A percentile compares a stretch with the other conserved stretches of the same genome.
phyloP scores from a whole-genome alignment of 2,113 vertebrate species.

The Oreocharis arfaki region DNA sequence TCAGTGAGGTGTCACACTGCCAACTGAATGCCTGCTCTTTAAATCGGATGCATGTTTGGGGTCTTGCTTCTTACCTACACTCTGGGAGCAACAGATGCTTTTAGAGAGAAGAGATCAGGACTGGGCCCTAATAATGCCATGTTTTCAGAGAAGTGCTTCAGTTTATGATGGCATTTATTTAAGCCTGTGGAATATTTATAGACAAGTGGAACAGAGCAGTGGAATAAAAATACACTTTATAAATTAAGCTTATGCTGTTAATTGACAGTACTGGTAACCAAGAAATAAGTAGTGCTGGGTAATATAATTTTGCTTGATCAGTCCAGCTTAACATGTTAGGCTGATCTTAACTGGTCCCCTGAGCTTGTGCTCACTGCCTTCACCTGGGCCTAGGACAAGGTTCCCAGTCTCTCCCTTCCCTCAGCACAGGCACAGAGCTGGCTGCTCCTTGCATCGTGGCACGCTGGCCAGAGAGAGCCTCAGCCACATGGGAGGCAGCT shows the following conservation, averaged over 20 bases:
- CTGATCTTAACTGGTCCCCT: not conserved
- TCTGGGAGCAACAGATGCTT: not conserved
- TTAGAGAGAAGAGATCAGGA: not conserved
- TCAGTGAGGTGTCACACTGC: not conserved
- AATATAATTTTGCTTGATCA: not conserved
- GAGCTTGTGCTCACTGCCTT: not conserved
- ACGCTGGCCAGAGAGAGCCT: not conserved
- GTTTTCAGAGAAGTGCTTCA: not conserved
- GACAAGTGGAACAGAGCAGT: not conserved
- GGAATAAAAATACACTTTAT: not conserved
- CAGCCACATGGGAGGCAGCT: fast-evolving
- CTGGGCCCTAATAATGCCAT: not conserved
- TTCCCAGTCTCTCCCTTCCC: not conserved
- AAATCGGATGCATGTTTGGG: not conserved
- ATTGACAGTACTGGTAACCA: not conserved
- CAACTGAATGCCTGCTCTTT: not conserved
- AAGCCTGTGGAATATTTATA: not conserved
- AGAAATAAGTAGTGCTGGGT: not conserved
- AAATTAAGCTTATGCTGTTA: not conserved
- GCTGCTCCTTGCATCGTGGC: not conserved
- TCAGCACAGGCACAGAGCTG: not conserved
- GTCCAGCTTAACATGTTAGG: not conserved
- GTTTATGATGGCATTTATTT: not conserved
- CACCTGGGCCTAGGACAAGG: fast-evolving
- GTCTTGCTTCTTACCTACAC: not conserved